These are phyloP conservation scores for Calliopsis andreniformis DNA, from an alignment of 1,140 invertebrate species.

Conservation along the genomic window DNA sequence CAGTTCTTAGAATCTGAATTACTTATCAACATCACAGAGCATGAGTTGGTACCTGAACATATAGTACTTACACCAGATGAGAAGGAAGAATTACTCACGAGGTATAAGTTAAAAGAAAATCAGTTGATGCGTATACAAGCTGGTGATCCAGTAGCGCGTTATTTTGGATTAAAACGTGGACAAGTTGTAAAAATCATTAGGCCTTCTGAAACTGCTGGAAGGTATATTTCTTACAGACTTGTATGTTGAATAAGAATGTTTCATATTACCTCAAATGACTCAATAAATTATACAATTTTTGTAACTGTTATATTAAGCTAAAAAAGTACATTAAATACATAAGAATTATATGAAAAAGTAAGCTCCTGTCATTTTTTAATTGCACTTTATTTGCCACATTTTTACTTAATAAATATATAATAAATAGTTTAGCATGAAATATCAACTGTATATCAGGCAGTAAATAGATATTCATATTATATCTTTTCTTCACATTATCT, in stretches of 20 bases:
- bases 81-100: constrained; percentile 95
- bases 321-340: constrained; percentile 25
- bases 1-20: constrained; percentile 99
- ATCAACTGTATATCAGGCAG: constrained; percentile 42
- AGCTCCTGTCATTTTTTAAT: constrained; percentile 31
- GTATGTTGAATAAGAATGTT: constrained; percentile 87
- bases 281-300: constrained; percentile 4
- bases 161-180: constrained; percentile 98
- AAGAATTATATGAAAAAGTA: constrained; percentile 25
- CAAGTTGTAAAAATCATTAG: constrained; percentile 99
- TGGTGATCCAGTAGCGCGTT: constrained; percentile 98
- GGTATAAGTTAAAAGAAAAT: constrained; percentile 99
- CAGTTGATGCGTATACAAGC: constrained; percentile 99
- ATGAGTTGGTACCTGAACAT: constrained; percentile 99
- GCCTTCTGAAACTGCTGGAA: constrained; percentile 98
- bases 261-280: not conserved
- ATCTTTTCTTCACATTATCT: constrained; percentile 30
- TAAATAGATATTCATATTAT: constrained; percentile 42
- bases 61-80: constrained; percentile 99
- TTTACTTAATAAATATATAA: constrained; percentile 45
- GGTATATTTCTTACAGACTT: constrained; percentile 98
- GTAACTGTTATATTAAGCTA: constrained; percentile 7
- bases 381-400: constrained; percentile 54
- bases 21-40: constrained; percentile 99
- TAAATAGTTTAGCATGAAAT: constrained; percentile 26